phyloP scores from a whole-genome alignment of 2,888 invertebrate genomes.

The Erebia epiphron region DNA sequence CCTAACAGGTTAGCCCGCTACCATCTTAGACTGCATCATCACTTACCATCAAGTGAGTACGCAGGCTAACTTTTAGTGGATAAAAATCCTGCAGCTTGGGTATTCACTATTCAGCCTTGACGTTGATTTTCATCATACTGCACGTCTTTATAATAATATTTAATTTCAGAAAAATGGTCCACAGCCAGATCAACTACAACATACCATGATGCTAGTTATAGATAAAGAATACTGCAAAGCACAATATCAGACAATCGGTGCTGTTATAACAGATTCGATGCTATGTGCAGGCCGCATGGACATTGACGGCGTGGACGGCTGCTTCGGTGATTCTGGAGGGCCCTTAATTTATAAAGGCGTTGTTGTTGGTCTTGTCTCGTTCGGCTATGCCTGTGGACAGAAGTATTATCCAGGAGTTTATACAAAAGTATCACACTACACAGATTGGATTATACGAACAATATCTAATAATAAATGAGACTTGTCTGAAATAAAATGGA shows the following conservation, averaged over 20 bases:
- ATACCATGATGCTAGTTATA: conserved; percentile 59
- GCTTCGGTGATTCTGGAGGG: conserved; percentile 75
- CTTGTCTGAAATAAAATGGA: no score
- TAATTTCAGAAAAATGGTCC: conserved; percentile 57
- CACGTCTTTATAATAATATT: neutral
- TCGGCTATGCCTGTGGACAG: conserved; percentile 72
- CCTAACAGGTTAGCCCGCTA: no score
- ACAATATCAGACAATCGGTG: conserved; percentile 64
- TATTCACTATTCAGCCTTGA: neutral
- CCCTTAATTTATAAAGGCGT: conserved; percentile 72
- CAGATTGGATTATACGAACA: conserved; percentile 70
- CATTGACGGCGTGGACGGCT: conserved; percentile 68
- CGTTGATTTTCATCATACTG: no score
- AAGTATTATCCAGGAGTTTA: conserved; percentile 73
- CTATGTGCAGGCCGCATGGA: conserved; percentile 70
- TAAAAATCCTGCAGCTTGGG: no score
- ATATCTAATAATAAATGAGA: conserved; percentile 56
- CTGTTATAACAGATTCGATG: conserved; percentile 67
- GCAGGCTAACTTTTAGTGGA: no score
- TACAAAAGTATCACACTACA: conserved; percentile 70
- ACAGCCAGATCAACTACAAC: conserved; percentile 69
- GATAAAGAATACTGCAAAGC: conserved; percentile 59
- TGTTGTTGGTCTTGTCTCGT: conserved; percentile 71
- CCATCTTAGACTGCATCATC: no score
- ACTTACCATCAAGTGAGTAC: no score